These are phyloP conservation scores for Gryon sp. DNA, from an alignment of 1,140 invertebrate genomes.

Conservation along the genomic window DNA sequence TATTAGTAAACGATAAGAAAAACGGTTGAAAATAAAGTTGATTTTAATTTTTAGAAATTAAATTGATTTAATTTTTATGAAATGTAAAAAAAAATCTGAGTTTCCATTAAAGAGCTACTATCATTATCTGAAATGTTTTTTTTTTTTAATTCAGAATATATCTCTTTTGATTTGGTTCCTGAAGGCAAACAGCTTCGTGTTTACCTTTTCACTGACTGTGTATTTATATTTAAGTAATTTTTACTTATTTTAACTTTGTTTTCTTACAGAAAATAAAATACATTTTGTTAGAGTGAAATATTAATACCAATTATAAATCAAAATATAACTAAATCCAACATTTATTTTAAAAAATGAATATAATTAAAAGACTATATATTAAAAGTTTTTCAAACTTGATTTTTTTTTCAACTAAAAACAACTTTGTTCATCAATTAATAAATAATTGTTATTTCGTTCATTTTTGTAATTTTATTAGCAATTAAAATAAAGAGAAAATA, in stretches of 20 bases:
- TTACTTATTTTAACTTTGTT: not conserved
- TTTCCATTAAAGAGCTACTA: slow-evolving; percentile 18
- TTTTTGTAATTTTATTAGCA: too few species aligned
- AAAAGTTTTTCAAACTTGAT: too few species aligned
- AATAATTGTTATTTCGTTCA: not conserved
- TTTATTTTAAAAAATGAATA: too few species aligned
- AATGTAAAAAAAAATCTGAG: not conserved
- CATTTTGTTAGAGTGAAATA: too few species aligned
- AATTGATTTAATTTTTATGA: not conserved
- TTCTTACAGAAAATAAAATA: too few species aligned
- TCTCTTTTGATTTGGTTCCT: slow-evolving; percentile 25
- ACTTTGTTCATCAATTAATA: too few species aligned
- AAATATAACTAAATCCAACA: too few species aligned
- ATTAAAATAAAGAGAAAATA: not conserved
- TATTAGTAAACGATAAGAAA: too few species aligned
- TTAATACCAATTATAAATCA: too few species aligned
- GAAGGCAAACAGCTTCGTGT: slow-evolving; percentile 50
- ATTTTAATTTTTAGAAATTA: not conserved
- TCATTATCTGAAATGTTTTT: slow-evolving; percentile 43
- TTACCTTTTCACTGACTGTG: slow-evolving; percentile 22
- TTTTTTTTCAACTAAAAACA: not conserved
- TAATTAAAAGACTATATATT: too few species aligned
- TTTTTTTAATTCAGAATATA: slow-evolving; percentile 48
- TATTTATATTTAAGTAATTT: slow-evolving; percentile 36
- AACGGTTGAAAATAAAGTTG: too few species aligned